phyloP scores from a whole-genome alignment of 2,888 invertebrate genomes.

The Cataglyphis rosenhaueri region DNA sequence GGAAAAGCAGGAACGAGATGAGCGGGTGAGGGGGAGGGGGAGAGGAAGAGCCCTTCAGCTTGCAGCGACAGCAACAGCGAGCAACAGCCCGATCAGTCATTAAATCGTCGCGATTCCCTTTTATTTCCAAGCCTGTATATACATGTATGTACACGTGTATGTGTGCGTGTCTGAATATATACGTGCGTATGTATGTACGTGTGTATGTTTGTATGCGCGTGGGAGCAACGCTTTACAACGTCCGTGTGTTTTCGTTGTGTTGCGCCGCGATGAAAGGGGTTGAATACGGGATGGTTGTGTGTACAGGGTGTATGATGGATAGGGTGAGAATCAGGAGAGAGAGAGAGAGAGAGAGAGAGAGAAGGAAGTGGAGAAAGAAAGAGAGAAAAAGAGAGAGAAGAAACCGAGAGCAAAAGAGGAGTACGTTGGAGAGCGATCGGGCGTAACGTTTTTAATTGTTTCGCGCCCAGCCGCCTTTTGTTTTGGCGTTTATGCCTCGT shows the following conservation, averaged over 20 bases:
- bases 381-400: constrained; percentile 49
- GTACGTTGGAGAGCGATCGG: constrained; percentile 81
- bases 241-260: constrained; percentile 74
- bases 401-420: constrained; percentile 42
- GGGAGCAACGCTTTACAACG: constrained; percentile 53
- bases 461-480: constrained; percentile 84
- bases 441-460: constrained; percentile 85
- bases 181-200: not conserved
- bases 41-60: constrained; percentile 58
- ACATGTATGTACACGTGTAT: not conserved
- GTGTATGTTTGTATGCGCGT: constrained; percentile 22
- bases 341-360: constrained; percentile 48
- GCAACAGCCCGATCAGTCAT: constrained; percentile 84
- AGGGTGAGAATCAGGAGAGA: constrained; percentile 60
- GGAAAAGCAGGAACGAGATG: constrained; percentile 38
- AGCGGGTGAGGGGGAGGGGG: not conserved
- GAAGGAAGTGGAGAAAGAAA: constrained; percentile 47
- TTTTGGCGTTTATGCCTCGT: constrained; percentile 84
- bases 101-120: constrained; percentile 84
- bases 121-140: constrained; percentile 75
- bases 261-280: constrained; percentile 68
- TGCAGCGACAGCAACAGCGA: constrained; percentile 71
- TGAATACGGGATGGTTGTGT: constrained; percentile 61
- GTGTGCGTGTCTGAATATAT: not conserved
- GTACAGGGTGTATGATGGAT: constrained; percentile 64